Percentiles rank a stretch among this genome's conserved stretches.
Evolutionary conservation across 2,888 invertebrate genomes (phyloP).

Genomic region (Athalia circularis): DNA sequence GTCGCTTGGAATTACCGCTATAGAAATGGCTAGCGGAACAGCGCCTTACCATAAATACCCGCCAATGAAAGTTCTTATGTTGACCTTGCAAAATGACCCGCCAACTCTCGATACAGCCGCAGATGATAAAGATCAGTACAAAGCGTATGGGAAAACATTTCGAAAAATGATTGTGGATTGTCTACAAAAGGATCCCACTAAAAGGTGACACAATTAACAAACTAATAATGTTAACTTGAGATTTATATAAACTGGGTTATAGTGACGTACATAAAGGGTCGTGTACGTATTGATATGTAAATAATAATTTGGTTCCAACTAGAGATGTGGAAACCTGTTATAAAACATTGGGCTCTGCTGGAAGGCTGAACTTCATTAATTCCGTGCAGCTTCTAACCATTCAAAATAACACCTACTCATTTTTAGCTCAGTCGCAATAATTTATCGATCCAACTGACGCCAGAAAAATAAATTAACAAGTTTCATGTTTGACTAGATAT

Average conservation of each 20-base stretch:
- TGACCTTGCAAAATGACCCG: conserved; percentile 98
- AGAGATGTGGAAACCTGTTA: background rate
- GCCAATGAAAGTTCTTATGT: conserved; percentile 99
- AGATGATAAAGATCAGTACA: conserved; percentile 98
- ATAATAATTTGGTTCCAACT: background rate
- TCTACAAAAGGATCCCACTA: conserved; percentile 95
- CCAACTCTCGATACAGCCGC: conserved; percentile 96
- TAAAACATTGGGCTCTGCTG: background rate
- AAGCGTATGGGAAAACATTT: conserved; percentile 97
- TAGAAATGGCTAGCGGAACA: conserved; percentile 98
- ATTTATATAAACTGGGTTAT: too few relatives aligned
- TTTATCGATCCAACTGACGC: background rate
- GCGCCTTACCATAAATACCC: conserved; percentile 99
- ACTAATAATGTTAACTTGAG: background rate
- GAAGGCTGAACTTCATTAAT: conserved; percentile 18
- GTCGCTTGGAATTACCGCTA: conserved; percentile 97
- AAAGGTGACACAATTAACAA: conserved; percentile 76
- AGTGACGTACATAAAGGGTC: too few relatives aligned
- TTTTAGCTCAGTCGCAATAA: conserved; percentile 4
- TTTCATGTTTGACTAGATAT: conserved; percentile 14
- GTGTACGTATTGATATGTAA: background rate
- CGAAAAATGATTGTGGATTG: conserved; percentile 98
- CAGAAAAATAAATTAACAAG: conserved; percentile 25
- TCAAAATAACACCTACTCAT: conserved; percentile 23
- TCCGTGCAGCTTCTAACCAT: conserved; percentile 23